A percentile compares a stretch with the other conserved stretches of the same genome.
These are phyloP conservation scores for Colletes latitarsis DNA, from an alignment of 1,140 invertebrate species.

Conservation along the genomic window DNA sequence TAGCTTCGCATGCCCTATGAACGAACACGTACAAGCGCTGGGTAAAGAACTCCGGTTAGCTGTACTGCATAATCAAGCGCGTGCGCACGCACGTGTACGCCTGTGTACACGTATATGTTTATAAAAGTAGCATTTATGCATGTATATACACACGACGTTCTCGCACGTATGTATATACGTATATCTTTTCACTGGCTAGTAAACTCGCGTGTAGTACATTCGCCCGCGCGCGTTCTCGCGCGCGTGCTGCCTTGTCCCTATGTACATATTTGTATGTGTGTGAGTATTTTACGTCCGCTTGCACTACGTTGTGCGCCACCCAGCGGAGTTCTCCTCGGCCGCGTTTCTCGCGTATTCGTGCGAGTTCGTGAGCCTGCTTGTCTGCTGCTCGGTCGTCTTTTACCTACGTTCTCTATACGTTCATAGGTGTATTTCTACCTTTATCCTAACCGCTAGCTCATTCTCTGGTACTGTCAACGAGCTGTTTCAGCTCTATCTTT, in stretches of 20 bases:
- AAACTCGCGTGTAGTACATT: conserved; percentile 11
- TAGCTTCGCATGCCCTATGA: background rate
- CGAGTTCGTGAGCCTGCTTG: conserved; percentile 63
- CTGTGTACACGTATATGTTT: conserved; percentile 23
- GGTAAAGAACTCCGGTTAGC: conserved; percentile 41
- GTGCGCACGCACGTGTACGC: conserved; percentile 50
- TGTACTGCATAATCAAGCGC: conserved; percentile 54
- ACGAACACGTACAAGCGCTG: conserved; percentile 23
- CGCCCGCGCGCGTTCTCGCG: conserved; percentile 10
- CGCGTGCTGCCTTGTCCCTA: background rate
- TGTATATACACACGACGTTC: background rate
- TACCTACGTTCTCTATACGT: conserved; percentile 28
- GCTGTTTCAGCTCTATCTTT: conserved; percentile 21
- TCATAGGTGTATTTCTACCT: conserved; percentile 39
- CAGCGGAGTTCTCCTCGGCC: conserved; percentile 52
- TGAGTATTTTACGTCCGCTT: conserved; percentile 52
- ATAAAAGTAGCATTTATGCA: conserved; percentile 10
- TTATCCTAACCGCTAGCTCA: conserved; percentile 18
- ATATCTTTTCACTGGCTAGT: conserved; percentile 25
- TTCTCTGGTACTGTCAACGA: conserved; percentile 35
- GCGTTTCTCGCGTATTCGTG: conserved; percentile 59
- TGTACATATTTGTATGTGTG: conserved; percentile 2
- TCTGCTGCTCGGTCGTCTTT: conserved; percentile 27
- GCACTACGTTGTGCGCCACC: conserved; percentile 59
- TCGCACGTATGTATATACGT: background rate